These are phyloP conservation scores for Rhabdomys dilectus DNA, from an alignment of 2,113 vertebrate species.

Conservation along the genomic window DNA sequence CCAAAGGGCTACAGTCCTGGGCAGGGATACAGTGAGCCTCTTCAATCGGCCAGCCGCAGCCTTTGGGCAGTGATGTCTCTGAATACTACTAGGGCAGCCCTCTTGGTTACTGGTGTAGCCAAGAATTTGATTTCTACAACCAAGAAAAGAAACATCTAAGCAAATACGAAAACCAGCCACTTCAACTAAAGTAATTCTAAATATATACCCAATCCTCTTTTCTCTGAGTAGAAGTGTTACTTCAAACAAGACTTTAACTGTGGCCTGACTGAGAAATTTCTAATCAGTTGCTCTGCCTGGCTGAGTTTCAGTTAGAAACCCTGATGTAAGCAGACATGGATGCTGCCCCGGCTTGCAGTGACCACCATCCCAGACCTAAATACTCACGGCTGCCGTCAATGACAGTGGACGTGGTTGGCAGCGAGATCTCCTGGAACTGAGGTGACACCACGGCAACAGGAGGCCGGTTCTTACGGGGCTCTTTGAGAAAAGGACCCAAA, in stretches of 20 bases:
- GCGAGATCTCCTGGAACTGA: slow-evolving; percentile 95
- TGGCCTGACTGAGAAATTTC: background rate
- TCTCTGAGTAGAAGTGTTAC: slow-evolving; percentile 48
- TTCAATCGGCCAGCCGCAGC: background rate
- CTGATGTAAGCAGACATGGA: background rate
- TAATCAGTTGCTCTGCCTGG: slow-evolving; percentile 13
- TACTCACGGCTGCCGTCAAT: slow-evolving; percentile 99
- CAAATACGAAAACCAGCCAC: slow-evolving; percentile 58
- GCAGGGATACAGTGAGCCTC: background rate
- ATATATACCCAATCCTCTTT: background rate
- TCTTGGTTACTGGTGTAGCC: slow-evolving; percentile 23
- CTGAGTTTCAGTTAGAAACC: slow-evolving; percentile 32
- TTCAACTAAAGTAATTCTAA: slow-evolving; percentile 68
- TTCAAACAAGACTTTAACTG: slow-evolving; percentile 54
- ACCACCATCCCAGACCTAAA: background rate
- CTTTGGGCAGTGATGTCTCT: background rate
- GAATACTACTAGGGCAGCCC: background rate
- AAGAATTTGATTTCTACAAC: slow-evolving; percentile 47
- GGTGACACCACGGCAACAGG: slow-evolving; percentile 97
- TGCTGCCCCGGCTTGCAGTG: background rate
- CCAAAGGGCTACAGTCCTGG: background rate
- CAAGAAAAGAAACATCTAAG: slow-evolving; percentile 27
- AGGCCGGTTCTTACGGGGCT: slow-evolving; percentile 95
- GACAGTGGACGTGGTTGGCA: slow-evolving; percentile 97
- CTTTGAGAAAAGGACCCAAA: slow-evolving; percentile 86